Evolutionary conservation across 1,140 invertebrate genomes (phyloP), one percentile per base, ranked within the genome.

Genomic region (Solenopsis fugax): DNA sequence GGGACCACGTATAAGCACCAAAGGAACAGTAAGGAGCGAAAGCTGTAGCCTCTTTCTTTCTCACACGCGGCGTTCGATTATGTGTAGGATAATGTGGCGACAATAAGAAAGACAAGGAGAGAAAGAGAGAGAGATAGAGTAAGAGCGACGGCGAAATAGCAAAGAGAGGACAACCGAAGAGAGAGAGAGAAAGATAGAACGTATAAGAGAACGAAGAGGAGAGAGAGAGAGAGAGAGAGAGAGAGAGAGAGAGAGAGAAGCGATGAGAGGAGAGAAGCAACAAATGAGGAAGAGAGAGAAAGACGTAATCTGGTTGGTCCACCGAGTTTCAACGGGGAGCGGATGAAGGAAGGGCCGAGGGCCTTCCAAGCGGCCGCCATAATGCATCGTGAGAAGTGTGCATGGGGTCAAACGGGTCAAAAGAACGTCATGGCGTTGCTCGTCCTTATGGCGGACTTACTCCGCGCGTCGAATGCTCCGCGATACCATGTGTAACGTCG

Each of bases 361-460:
- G 93, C 92, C 89, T 88, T 89, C 72, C 89, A 92, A 88, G 80
- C 92, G 90, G 93, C 92, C 93, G 93, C 93, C 93, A 94, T 94
- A 93, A 94, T 94, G 93, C 93, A 94, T 94, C 92, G 93, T 92
- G 92, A 94, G 93, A 93, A 94, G 93, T 93, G 92, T 90, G 93
- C 93, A 92, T 91, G 91, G 92, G 94, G 94, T 95, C 94, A 95
- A 94, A 91, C 92, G 93, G 94, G 94, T 94, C 94, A 94, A 94
- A 94, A 92, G 91, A 94, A 94, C 93, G 93, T 94, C 93, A 94
- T 94, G 93, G 94, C 93, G 93, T 88, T 92, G 76, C 88, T 88
- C 78, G 76, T 87, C 78, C 91, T 91, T 91, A 92, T 91, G 92
- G 91, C 86, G 88, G 89, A 67, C 56, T 75, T 77, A 50, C 71